These are phyloP conservation scores for Subacronicta megacephala DNA, from an alignment of 2,888 invertebrate species.

Conservation along the genomic window DNA sequence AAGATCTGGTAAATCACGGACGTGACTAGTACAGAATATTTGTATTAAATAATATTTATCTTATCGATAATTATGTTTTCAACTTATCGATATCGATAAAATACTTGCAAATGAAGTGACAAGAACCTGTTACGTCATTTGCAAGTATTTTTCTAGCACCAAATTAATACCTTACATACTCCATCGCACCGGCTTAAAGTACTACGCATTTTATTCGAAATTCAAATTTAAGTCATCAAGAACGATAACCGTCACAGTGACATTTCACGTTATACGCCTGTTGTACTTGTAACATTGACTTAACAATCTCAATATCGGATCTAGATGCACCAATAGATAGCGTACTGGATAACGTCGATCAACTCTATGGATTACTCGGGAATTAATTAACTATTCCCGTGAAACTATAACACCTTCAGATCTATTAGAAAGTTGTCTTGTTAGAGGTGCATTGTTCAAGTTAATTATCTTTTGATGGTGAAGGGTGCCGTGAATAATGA, in stretches of 20 bases:
- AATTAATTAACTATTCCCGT: constrained; percentile 77
- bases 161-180: neutral
- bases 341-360: constrained; percentile 78
- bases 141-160: constrained; percentile 8
- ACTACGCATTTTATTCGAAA: neutral
- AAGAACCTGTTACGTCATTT: constrained; percentile 2
- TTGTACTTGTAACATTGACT: constrained; percentile 74
- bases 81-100: too few relatives aligned
- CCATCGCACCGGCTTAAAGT: too few relatives aligned
- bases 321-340: constrained; percentile 71
- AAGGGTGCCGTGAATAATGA: constrained; percentile 42
- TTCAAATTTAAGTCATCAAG: constrained; percentile 47
- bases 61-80: too few relatives aligned
- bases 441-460: constrained; percentile 49
- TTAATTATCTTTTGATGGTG: constrained; percentile 46
- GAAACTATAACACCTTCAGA: constrained; percentile 71
- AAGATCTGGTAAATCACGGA: too few relatives aligned
- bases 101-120: too few relatives aligned
- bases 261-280: constrained; percentile 66
- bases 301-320: constrained; percentile 78
- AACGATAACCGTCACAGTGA: constrained; percentile 60
- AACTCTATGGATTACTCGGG: constrained; percentile 73
- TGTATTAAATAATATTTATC: too few relatives aligned
- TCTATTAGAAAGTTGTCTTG: constrained; percentile 70
- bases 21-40: too few relatives aligned